These are phyloP conservation scores for Conomelus anceps DNA, from an alignment of 2,888 invertebrate species.

Conservation along the genomic window DNA sequence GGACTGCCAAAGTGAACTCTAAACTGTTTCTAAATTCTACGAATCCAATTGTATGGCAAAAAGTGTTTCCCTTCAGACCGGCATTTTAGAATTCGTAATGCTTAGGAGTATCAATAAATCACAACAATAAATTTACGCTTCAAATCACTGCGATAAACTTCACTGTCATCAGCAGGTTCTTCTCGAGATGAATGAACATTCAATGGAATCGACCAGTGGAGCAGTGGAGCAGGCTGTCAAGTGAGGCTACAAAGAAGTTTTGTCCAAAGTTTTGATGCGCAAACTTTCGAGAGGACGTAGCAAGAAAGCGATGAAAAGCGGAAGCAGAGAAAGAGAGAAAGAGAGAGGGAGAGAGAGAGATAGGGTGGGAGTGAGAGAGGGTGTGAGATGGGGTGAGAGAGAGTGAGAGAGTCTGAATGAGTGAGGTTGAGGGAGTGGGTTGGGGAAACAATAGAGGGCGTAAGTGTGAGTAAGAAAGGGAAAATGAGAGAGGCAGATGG, in stretches of 20 bases:
- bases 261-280: background rate
- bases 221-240: background rate
- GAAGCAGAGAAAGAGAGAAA: background rate
- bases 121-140: background rate
- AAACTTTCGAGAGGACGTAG: background rate
- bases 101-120: background rate
- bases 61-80: too few relatives aligned
- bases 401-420: too few relatives aligned
- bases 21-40: too few relatives aligned
- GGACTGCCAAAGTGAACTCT: too few relatives aligned
- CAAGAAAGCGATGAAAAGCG: background rate
- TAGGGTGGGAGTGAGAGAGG: background rate
- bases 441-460: too few relatives aligned
- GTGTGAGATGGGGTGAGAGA: too few relatives aligned
- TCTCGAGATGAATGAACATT: background rate
- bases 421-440: too few relatives aligned
- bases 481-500: too few relatives aligned
- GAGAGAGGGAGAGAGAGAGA: background rate
- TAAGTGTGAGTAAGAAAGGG: too few relatives aligned
- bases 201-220: background rate
- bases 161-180: background rate
- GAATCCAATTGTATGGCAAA: too few relatives aligned
- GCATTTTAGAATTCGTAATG: background rate
- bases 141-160: background rate
- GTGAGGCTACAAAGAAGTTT: too few relatives aligned